phyloP scores from a whole-genome alignment of 1,140 invertebrate genomes.

The Amyelois transitella region DNA sequence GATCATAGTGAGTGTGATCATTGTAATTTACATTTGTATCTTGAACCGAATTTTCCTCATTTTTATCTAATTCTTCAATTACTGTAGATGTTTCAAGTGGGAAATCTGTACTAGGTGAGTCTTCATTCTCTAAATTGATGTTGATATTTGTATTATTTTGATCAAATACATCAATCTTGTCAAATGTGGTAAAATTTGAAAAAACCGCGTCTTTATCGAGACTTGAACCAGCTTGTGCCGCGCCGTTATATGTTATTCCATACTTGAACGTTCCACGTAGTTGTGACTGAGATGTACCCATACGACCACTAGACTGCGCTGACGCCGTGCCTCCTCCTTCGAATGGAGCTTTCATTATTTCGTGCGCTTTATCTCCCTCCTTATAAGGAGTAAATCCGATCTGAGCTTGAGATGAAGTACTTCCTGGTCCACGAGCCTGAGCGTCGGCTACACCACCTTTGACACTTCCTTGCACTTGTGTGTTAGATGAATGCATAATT shows the following conservation, averaged over 20 bases:
- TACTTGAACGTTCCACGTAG: conserved; percentile 84
- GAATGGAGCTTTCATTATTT: conserved; percentile 74
- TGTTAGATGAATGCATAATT: conserved; percentile 82
- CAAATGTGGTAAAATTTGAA: conserved; percentile 52
- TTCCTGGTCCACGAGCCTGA: conserved; percentile 86
- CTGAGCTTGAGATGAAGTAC: conserved; percentile 89
- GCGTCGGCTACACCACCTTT: conserved; percentile 89
- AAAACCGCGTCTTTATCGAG: conserved; percentile 71
- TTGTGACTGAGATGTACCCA: conserved; percentile 86
- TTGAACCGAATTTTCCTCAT: conserved; percentile 14
- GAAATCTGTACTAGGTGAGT: conserved; percentile 21
- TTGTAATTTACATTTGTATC: conserved; percentile 37
- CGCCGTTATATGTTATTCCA: conserved; percentile 86
- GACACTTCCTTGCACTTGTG: conserved; percentile 84
- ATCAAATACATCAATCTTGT: conserved; percentile 65
- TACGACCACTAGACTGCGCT: conserved; percentile 82
- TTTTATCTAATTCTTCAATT: conserved; percentile 6
- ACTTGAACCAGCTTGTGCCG: conserved; percentile 86
- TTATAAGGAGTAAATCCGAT: conserved; percentile 87
- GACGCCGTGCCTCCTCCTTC: conserved; percentile 84
- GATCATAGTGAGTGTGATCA: conserved; percentile 47
- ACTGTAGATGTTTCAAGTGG: conserved; percentile 16
- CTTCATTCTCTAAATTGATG: conserved; percentile 61
- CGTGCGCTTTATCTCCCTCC: conserved; percentile 71
- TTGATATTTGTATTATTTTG: conserved; percentile 61